These are phyloP conservation scores for Lanistes nyassanus DNA, from an alignment of 1,140 invertebrate species.

Conservation along the genomic window DNA sequence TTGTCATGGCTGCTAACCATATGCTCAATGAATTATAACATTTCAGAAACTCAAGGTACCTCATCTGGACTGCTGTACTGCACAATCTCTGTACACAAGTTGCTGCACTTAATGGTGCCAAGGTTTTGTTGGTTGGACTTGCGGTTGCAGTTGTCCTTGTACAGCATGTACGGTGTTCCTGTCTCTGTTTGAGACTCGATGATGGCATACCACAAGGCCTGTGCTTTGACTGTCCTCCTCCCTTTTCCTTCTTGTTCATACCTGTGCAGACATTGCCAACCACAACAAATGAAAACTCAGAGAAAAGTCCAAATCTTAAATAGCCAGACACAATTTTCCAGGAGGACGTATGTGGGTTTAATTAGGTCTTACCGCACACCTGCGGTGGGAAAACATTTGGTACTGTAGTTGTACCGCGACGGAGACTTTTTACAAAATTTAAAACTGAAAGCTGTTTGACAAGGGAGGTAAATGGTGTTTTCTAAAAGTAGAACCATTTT, in stretches of 20 bases:
- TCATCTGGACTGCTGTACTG: slow-evolving; percentile 90
- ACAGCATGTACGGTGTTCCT: slow-evolving; percentile 96
- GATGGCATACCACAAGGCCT: slow-evolving; percentile 93
- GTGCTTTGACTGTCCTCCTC: slow-evolving; percentile 83
- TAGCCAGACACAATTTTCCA: no score
- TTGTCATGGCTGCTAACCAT: not conserved
- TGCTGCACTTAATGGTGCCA: slow-evolving; percentile 98
- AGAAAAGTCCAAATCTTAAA: no score
- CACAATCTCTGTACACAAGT: slow-evolving; percentile 98
- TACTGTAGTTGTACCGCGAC: no score
- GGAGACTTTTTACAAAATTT: no score
- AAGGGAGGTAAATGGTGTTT: no score
- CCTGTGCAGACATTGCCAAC: slow-evolving; percentile 59
- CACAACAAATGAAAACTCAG: not conserved
- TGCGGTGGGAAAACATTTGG: no score
- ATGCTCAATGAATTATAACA: not conserved
- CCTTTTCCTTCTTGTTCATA: slow-evolving; percentile 88
- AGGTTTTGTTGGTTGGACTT: slow-evolving; percentile 99
- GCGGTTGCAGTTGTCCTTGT: slow-evolving; percentile 96
- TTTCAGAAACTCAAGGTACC: slow-evolving; percentile 61
- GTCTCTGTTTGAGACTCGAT: slow-evolving; percentile 97
- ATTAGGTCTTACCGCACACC: no score
- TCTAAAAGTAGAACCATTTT: no score
- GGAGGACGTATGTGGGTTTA: no score
- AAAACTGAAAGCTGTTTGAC: no score